Evolutionary conservation across 2,888 invertebrate species (phyloP).

Genomic region (Ashinkailepas kermadecensis): DNA sequence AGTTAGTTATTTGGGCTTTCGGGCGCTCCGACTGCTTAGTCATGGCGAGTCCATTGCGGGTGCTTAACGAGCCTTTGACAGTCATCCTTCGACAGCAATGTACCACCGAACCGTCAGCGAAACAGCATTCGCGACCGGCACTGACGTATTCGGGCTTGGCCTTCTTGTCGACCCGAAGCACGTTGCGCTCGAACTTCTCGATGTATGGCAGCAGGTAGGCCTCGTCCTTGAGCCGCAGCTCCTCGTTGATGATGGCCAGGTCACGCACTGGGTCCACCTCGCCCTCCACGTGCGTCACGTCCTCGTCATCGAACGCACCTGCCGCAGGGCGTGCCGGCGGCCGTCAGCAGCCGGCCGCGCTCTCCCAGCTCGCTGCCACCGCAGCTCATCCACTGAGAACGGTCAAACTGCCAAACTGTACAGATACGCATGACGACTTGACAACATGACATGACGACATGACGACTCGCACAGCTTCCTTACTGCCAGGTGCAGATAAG

Average conservation of each 20-base stretch:
- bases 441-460: too few relatives aligned
- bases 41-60: too few relatives aligned
- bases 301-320: constrained; percentile 96
- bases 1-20: too few relatives aligned
- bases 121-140: constrained; percentile 38
- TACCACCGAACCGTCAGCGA: background rate
- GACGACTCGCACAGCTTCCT: too few relatives aligned
- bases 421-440: too few relatives aligned
- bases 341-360: background rate
- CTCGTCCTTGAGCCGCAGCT: constrained; percentile 60
- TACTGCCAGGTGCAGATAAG: too few relatives aligned
- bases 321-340: constrained; percentile 32
- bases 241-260: constrained; percentile 91
- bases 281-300: constrained; percentile 96
- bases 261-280: constrained; percentile 96
- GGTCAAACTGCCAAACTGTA: too few relatives aligned
- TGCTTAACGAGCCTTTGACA: too few relatives aligned
- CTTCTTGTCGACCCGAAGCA: constrained; percentile 77
- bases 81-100: too few relatives aligned
- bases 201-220: constrained; percentile 50
- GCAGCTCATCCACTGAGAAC: too few relatives aligned
- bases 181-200: constrained; percentile 75
- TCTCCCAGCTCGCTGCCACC: too few relatives aligned
- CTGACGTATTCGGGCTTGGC: constrained; percentile 90
- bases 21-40: too few relatives aligned